Conservation (phyloP, 2,797 vertebrate species). For the Sciurus vulgaris region DNA sequence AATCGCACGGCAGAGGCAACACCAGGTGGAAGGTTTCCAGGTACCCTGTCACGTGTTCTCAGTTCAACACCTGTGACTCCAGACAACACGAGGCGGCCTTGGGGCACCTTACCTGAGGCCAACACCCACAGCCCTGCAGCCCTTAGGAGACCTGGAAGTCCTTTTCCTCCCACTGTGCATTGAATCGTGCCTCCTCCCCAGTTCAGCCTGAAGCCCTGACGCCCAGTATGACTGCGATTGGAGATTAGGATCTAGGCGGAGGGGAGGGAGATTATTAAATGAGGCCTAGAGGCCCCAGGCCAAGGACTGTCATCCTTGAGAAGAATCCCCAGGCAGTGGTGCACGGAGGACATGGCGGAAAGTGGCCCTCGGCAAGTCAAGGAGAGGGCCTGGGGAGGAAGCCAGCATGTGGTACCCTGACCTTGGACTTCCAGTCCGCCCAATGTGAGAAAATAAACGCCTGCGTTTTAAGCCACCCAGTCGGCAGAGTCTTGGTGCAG, state of each 20-base stretch:
- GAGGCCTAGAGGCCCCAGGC: too few relatives aligned
- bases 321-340: neutral
- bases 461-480: too few relatives aligned
- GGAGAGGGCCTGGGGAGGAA: neutral
- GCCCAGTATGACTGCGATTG: neutral
- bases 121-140: neutral
- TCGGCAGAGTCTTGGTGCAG: rapidly evolving
- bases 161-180: neutral
- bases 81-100: neutral
- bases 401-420: too few relatives aligned
- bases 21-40: neutral
- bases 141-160: too few relatives aligned
- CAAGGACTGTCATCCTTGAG: neutral
- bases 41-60: neutral
- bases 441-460: too few relatives aligned
- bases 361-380: neutral
- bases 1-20: neutral
- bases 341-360: rapidly evolving
- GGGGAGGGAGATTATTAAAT: neutral
- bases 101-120: neutral
- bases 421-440: neutral
- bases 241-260: neutral
- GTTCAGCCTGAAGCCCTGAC: neutral
- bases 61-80: neutral
- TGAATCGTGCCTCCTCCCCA: neutral